Conservation (phyloP, 2,113 vertebrate genomes). For the Hipposideros armiger region DNA sequence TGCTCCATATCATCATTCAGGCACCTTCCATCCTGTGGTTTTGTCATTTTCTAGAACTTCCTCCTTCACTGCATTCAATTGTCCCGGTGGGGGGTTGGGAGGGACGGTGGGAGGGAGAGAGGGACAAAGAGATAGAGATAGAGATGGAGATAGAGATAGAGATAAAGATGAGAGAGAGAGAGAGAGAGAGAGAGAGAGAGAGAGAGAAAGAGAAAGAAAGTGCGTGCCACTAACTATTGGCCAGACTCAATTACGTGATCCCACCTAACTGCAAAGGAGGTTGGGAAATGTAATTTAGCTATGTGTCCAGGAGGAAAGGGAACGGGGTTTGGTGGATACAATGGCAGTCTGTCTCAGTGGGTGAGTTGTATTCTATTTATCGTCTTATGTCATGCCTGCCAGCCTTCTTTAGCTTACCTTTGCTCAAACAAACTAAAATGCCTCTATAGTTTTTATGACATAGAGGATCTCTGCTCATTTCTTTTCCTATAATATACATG, state of each 20-base stretch:
- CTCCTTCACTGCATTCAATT: neutral
- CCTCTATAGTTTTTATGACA: neutral
- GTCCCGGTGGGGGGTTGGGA: neutral
- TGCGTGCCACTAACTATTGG: neutral
- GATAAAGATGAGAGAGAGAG: neutral
- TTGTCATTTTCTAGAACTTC: slow-evolving; percentile 2
- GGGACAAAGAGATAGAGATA: neutral
- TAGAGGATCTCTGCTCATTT: neutral
- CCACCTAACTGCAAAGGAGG: neutral
- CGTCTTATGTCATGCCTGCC: neutral
- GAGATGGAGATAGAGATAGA: neutral
- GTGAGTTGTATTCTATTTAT: neutral
- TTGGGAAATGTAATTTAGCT: neutral
- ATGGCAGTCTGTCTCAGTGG: neutral
- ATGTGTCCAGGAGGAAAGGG: neutral
- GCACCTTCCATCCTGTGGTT: neutral
- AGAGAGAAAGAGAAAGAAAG: no score
- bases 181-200: no score
- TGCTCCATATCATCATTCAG: neutral
- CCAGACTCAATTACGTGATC: neutral
- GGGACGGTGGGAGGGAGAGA: neutral
- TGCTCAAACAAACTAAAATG: neutral
- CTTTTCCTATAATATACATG: neutral
- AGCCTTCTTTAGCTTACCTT: neutral
- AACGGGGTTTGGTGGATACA: neutral